Percentiles rank a stretch among this genome's conserved stretches.
phyloP scores from a whole-genome alignment of 2,113 vertebrate species.

The Pseudorectes ferrugineus region DNA sequence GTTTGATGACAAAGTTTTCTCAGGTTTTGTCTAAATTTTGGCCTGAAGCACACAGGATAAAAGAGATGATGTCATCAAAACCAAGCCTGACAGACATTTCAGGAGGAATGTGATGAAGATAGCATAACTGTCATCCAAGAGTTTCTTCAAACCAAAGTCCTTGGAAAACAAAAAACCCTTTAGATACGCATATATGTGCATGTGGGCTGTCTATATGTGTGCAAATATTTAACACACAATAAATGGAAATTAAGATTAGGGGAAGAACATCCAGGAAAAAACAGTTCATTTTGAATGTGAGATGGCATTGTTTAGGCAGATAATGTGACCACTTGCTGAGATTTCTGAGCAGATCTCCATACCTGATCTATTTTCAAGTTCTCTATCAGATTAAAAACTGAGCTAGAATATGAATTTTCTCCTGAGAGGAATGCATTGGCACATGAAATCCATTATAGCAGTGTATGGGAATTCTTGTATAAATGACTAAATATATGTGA shows the following conservation, averaged over 20 bases:
- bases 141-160: background rate
- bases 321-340: background rate
- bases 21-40: background rate
- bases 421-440: background rate
- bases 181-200: background rate
- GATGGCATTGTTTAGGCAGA: background rate
- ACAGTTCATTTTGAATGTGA: background rate
- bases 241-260: background rate
- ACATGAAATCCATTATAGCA: background rate
- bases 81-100: background rate
- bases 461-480: background rate
- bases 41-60: background rate
- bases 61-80: background rate
- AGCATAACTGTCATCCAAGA: background rate
- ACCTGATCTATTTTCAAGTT: background rate
- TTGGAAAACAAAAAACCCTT: background rate
- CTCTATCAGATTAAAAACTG: background rate
- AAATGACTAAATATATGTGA: background rate
- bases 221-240: background rate
- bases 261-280: background rate
- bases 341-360: background rate
- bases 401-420: background rate
- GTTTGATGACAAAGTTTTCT: background rate
- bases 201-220: rapidly evolving
- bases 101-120: background rate